phyloP scores from a whole-genome alignment of 2,113 vertebrate genomes.

The Spermophilus dauricus region DNA sequence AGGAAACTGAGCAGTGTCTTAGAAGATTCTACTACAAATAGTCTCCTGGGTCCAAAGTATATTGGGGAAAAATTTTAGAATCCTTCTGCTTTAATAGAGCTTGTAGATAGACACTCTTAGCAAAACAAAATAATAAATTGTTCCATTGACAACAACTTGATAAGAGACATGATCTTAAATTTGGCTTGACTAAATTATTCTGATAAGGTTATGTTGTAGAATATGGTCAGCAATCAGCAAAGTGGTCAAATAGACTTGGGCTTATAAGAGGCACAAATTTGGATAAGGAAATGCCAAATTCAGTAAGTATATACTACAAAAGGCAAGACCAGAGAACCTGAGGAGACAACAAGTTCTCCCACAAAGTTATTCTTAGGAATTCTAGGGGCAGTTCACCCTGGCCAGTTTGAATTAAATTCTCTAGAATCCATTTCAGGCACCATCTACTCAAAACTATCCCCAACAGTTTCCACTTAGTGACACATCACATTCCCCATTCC shows the following conservation, averaged over 20 bases:
- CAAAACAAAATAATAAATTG: background rate
- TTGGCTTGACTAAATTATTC: slow-evolving; percentile 10
- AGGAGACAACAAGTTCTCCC: background rate
- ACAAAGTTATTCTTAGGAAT: background rate
- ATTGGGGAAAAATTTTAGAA: slow-evolving; percentile 24
- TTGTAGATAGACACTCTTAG: background rate
- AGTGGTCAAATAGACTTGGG: background rate
- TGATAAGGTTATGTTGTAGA: background rate
- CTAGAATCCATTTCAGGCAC: background rate
- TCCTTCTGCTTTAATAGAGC: background rate
- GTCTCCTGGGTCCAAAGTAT: background rate
- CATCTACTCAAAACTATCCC: background rate
- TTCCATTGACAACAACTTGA: background rate
- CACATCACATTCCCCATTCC: background rate
- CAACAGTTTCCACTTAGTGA: too few relatives aligned
- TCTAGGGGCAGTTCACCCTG: background rate
- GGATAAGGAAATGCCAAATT: slow-evolving; percentile 40
- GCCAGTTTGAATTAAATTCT: background rate
- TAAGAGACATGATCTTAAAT: background rate
- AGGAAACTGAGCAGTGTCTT: background rate
- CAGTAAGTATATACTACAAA: slow-evolving; percentile 13
- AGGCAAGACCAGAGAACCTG: slow-evolving; percentile 15
- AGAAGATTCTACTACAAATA: background rate
- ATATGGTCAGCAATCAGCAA: slow-evolving; percentile 38
- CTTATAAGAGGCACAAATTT: slow-evolving; percentile 43